Evolutionary conservation across 2,888 invertebrate species (phyloP), one percentile per base, ranked within the genome.

Genomic region (Cremastobaeus sp.): DNA sequence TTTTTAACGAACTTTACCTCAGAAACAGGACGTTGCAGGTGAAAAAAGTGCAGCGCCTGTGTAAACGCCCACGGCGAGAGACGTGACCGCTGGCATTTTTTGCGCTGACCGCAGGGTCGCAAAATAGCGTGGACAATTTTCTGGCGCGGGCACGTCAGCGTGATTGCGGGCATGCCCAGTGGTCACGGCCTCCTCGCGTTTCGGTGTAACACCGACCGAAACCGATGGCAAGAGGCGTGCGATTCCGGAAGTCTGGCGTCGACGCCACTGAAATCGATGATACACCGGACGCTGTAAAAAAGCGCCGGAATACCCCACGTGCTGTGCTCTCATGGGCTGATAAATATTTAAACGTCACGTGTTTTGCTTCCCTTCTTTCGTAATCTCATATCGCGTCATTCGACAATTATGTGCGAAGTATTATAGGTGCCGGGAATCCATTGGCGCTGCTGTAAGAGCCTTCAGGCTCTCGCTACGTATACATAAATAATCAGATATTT

Each of bases 321-420:
- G 85, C 84, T 84, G 78, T 81, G 81, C 85, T 85, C 83, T 83
- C 85, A 85, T 85, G 85, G 84, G 20, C 79, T 83, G 82, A 87
- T 86, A 87, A 85, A 87, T 86, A 87, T 86, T 86, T 85, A 84
- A 87, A 81, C 83, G 81, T 82, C 82, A 85, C 86, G 86, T 85
- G 84, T 86, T 86, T 65, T 55, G 55, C 65, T 55, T 30, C 39
- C 30, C 80, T 79, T 81, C 84, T 85, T 84, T 84, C 83, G 83
- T 83, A 84, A 85, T 85, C 81, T 82, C 69, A 66, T 54, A 64
- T 75, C 65, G 74, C 76, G 77, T 64, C 73, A 68, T 70, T 77
- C 69, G 76, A 76, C 79, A 77, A 76, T 77, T 77, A 76, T 74
- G 73, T 74, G 68, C 69, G 74, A 50, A 57, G 55, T 64, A 74